A percentile compares a stretch with the other conserved stretches of the same genome.
Conservation (phyloP, 2,113 vertebrate genomes). For the Macaca mulatta region DNA sequence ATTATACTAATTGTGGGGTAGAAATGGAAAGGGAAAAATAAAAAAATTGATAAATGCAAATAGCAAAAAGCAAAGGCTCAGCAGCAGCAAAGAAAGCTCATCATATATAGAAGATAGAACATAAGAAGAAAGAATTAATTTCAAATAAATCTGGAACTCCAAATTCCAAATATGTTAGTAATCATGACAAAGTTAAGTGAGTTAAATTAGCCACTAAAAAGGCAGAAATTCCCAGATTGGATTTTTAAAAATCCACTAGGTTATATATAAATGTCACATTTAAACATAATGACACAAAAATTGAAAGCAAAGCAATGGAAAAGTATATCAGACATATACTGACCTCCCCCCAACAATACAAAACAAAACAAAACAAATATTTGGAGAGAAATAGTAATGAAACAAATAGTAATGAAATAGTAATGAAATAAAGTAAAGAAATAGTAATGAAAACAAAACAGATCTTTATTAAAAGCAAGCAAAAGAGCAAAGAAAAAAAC, state of each 20-base stretch:
- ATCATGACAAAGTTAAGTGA: background rate
- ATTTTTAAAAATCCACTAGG: background rate
- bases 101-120: background rate
- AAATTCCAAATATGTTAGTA: background rate
- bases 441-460: background rate
- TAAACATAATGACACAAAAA: background rate
- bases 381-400: background rate
- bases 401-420: background rate
- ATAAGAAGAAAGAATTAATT: background rate
- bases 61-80: background rate
- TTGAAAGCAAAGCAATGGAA: background rate
- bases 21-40: background rate
- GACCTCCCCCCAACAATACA: background rate
- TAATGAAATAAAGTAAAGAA: background rate
- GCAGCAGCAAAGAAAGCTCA: background rate
- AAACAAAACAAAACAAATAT: background rate
- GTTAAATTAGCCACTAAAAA: background rate
- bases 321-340: background rate
- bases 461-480: background rate
- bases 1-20: background rate
- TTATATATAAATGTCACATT: background rate
- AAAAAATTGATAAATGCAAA: background rate
- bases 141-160: background rate
- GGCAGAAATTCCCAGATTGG: background rate
- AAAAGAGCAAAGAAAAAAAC: background rate